Evolutionary conservation across 2,888 invertebrate species (phyloP).

Genomic region (Blastobasis adustella): DNA sequence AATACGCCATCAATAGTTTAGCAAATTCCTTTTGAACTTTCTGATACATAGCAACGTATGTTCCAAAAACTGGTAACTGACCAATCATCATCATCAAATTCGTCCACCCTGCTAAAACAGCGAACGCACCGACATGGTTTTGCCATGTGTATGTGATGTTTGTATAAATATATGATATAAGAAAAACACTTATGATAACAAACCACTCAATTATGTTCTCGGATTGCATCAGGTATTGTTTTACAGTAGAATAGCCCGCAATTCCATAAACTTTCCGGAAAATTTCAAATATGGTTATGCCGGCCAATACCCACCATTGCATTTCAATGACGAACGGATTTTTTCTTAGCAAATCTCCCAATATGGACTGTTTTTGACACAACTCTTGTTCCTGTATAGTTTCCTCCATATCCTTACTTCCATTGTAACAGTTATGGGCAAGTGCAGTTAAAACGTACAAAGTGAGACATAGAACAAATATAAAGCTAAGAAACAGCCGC

Average conservation of each 20-base stretch:
- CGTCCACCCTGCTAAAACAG: constrained; percentile 90
- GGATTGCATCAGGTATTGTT: constrained; percentile 86
- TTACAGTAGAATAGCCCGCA: constrained; percentile 86
- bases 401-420: constrained; percentile 83
- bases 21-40: constrained; percentile 91
- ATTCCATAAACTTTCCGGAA: constrained; percentile 87
- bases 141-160: constrained; percentile 86
- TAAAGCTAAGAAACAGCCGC: constrained; percentile 83
- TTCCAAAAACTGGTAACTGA: constrained; percentile 89
- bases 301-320: constrained; percentile 88
- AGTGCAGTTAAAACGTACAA: constrained; percentile 87
- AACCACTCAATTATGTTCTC: constrained; percentile 93
- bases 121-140: constrained; percentile 90
- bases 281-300: constrained; percentile 86
- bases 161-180: constrained; percentile 87
- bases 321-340: constrained; percentile 86
- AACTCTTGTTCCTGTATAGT: constrained; percentile 82
- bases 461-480: constrained; percentile 87
- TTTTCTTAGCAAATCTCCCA: constrained; percentile 83
- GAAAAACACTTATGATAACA: constrained; percentile 87
- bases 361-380: constrained; percentile 85
- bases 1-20: constrained; percentile 89
- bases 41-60: constrained; percentile 93
- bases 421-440: constrained; percentile 90
- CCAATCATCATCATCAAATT: constrained; percentile 95